Evolutionary conservation across 2,113 vertebrate species (phyloP).

Genomic region (Silurus asotus): DNA sequence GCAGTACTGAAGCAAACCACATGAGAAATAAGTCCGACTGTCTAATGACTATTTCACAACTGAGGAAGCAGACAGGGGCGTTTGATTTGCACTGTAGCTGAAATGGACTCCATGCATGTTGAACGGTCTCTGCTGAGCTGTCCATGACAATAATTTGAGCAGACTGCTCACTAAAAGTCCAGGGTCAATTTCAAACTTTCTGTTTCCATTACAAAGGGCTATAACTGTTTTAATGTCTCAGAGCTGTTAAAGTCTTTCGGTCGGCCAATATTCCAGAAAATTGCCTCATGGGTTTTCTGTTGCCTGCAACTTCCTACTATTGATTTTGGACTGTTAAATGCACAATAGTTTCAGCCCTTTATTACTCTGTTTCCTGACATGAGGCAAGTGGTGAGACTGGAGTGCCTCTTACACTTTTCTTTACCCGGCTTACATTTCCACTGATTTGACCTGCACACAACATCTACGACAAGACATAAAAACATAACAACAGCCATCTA

Average conservation of each 20-base stretch:
- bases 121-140: not conserved
- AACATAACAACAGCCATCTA: not conserved
- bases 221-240: not conserved
- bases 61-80: not conserved
- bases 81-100: not conserved
- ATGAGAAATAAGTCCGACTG: not conserved
- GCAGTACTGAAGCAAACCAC: not conserved
- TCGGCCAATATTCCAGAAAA: not conserved
- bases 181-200: not conserved
- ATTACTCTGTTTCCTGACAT: not conserved
- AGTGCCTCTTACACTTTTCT: not conserved
- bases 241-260: not conserved
- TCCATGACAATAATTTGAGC: not conserved
- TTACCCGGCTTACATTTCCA: not conserved
- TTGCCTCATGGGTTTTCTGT: not conserved
- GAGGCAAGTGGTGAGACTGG: not conserved
- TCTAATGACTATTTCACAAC: not conserved
- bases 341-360: not conserved
- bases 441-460: not conserved
- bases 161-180: not conserved
- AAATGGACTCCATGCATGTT: not conserved
- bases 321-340: not conserved
- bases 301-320: not conserved
- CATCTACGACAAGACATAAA: not conserved
- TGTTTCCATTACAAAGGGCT: not conserved